These are phyloP conservation scores for Percina caprodes DNA, from an alignment of 2,113 vertebrate genomes.

Conservation along the genomic window DNA sequence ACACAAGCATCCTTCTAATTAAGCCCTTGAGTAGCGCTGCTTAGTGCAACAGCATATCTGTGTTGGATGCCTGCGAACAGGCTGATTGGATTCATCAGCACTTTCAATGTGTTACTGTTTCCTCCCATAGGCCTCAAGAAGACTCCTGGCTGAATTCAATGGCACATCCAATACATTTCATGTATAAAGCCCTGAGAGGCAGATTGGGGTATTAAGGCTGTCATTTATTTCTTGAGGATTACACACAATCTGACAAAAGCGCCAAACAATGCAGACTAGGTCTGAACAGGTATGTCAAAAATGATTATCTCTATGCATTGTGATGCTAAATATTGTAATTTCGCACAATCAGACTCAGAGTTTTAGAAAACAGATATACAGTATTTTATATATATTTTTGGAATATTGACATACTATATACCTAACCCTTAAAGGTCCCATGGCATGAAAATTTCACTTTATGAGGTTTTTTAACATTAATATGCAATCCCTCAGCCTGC, in stretches of 20 bases:
- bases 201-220: conserved; percentile 43
- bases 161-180: conserved; percentile 49
- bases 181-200: conserved; percentile 48
- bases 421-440: neutral
- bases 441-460: too few species aligned
- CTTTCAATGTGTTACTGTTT: conserved; percentile 74
- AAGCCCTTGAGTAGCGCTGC: conserved; percentile 79
- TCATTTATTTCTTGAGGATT: conserved; percentile 43
- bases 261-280: conserved; percentile 32
- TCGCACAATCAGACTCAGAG: neutral
- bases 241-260: conserved; percentile 48
- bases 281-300: conserved; percentile 18
- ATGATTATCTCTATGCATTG: conserved; percentile 24
- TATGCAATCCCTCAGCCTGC: too few species aligned
- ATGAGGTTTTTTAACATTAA: too few species aligned
- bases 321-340: conserved; percentile 16
- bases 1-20: conserved; percentile 81
- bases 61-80: conserved; percentile 77
- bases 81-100: conserved; percentile 81
- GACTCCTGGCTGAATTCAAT: conserved; percentile 65
- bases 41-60: conserved; percentile 74
- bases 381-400: neutral
- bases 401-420: neutral
- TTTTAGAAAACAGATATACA: neutral
- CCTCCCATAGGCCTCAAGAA: conserved; percentile 65